A percentile compares a stretch with the other conserved stretches of the same genome.
Evolutionary conservation across 2,113 vertebrate species (phyloP).

Genomic region (Noturus placidus): DNA sequence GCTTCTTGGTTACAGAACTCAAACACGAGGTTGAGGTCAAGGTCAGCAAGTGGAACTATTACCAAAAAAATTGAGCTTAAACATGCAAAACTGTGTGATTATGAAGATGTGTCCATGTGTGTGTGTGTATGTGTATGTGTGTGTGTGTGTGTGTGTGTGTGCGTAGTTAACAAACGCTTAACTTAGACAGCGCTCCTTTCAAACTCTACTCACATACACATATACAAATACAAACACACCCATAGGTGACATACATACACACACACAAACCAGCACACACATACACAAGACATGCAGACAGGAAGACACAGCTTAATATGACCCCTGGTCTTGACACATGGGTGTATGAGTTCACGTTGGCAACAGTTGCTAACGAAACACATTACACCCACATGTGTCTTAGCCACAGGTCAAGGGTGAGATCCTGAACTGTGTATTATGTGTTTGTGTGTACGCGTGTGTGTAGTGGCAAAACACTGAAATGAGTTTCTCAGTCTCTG

Average conservation of each 20-base stretch:
- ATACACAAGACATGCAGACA: conserved; percentile 63
- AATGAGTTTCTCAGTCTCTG: background rate
- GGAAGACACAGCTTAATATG: conserved; percentile 69
- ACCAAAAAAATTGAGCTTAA: background rate
- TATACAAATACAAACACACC: background rate
- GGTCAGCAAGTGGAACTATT: background rate
- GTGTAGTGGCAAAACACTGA: background rate
- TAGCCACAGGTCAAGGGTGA: conserved; percentile 48
- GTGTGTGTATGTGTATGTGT: background rate
- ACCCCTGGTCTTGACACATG: conserved; percentile 1
- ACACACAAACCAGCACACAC: conserved; percentile 62
- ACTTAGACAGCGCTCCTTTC: background rate
- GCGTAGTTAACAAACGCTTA: background rate
- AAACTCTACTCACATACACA: background rate
- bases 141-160: background rate
- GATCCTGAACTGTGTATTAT: conserved; percentile 2
- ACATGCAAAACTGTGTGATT: background rate
- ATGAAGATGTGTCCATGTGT: background rate
- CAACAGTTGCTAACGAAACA: conserved; percentile 50
- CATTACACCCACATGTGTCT: conserved; percentile 36
- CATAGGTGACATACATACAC: background rate
- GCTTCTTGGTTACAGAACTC: background rate
- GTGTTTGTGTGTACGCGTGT: background rate
- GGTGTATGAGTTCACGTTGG: conserved; percentile 37
- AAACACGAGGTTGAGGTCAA: conserved; percentile 17